Conservation (phyloP, 1,140 invertebrate genomes). For the Papilio dardanus region DNA sequence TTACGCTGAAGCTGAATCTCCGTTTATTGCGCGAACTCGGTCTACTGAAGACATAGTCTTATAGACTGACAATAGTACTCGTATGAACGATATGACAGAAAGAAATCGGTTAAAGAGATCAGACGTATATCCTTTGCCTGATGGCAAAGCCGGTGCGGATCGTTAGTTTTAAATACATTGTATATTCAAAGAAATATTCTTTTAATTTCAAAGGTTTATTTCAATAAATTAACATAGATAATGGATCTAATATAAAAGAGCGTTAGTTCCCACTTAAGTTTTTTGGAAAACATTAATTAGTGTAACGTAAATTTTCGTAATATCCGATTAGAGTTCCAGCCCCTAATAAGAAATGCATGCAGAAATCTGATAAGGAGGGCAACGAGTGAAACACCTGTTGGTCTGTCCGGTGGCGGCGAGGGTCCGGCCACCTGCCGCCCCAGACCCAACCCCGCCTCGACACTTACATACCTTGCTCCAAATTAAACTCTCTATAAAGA, state of each 20-base stretch:
- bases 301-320: conserved; percentile 19
- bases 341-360: conserved; percentile 34
- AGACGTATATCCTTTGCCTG: too few relatives aligned
- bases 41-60: too few relatives aligned
- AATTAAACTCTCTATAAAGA: neutral
- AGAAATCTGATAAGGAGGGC: conserved; percentile 36
- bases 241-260: neutral
- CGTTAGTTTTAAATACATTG: neutral
- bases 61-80: too few relatives aligned
- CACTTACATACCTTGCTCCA: neutral
- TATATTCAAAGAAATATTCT: neutral
- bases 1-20: too few relatives aligned
- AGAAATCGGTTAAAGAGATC: too few relatives aligned
- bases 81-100: too few relatives aligned
- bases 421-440: conserved; percentile 22
- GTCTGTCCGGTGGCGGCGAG: conserved; percentile 29
- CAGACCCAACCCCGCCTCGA: too few relatives aligned
- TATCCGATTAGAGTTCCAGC: conserved; percentile 22
- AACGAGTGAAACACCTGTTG: conserved; percentile 35
- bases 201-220: neutral
- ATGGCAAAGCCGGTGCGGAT: too few relatives aligned
- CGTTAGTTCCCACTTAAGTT: conserved; percentile 12
- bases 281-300: conserved; percentile 25
- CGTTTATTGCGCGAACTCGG: too few relatives aligned
- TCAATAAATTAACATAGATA: conserved; percentile 15